Evolutionary conservation across 92 coral and sea anemone species (phyloP), one percentile per base, ranked within the genome.

Genomic region (Paragorgia papillata): DNA sequence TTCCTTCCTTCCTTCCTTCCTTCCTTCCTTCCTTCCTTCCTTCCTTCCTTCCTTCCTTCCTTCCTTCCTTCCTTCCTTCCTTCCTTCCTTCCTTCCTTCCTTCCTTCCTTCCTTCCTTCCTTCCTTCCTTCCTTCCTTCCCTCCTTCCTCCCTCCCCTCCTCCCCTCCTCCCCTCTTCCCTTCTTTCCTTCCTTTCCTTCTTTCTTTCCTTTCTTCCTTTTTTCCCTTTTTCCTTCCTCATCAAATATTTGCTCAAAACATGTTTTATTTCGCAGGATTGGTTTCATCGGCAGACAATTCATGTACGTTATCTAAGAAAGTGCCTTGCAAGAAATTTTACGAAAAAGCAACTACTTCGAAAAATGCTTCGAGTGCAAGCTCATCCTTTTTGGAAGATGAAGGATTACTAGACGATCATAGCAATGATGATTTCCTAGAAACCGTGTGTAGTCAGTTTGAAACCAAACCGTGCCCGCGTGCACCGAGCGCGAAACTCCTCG

Each of bases 61-160:
- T 37, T 37, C 43, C 43, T 17, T 51, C 17, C 26, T 51, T 17
- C 58, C 58, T 51, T 51, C 58, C 58, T 51, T 51, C 7, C 26
- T 51, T 17, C 58, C 26, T 51, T 51, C 26, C 58, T 51, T 51
- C 7, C 26, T 51, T 17, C 26, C 58, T 22, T 51, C 58, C 58
- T 51, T 51, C n/a, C n/a, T 51, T 5, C 58, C 58, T 51, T 22
- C 58, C 58, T 51, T 51, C n/a, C 58, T 51, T 51, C 58, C 58
- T 51, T 51, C 26, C 58, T 51, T 5, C 58, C 26, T 51, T 51
- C 26, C 58, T 51, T 17, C 58, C 6, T 51, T 22, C 58, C 8
- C 17, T 51, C 43, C 10, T 37, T 10, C 43, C 43, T 37, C 4
- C 43, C 43, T 37, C 43, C 6, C 43, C 10, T 37, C 4, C 43